Conservation (phyloP, 2,888 invertebrate genomes). For the Sphaeridia pumilis region DNA sequence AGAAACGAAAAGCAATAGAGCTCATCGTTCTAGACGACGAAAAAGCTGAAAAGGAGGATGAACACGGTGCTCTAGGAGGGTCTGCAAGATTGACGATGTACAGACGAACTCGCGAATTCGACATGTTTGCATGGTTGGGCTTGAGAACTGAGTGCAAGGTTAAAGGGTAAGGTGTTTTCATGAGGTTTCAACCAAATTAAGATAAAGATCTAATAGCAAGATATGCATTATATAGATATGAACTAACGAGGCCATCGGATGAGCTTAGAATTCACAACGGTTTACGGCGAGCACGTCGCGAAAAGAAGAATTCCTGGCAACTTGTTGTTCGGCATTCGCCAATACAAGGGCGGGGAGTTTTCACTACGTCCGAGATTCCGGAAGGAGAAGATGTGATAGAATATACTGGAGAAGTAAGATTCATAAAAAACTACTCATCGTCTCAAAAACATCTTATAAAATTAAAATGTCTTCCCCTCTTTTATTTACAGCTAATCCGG, state of each 20-base stretch:
- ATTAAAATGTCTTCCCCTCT: constrained; percentile 38
- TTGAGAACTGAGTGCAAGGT: constrained; percentile 64
- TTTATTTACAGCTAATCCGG: constrained; percentile 62
- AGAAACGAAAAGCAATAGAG: background rate
- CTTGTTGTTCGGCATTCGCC: constrained; percentile 66
- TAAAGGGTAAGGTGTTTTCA: background rate
- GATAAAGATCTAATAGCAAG: background rate
- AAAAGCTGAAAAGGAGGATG: constrained; percentile 25
- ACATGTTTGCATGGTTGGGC: constrained; percentile 95
- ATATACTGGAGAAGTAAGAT: constrained; percentile 63
- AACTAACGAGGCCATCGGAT: constrained; percentile 28
- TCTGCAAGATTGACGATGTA: constrained; percentile 69
- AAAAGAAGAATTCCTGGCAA: constrained; percentile 3
- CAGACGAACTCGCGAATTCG: constrained; percentile 48
- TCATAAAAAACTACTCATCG: too few species aligned
- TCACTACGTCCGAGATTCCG: constrained; percentile 86
- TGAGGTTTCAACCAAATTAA: constrained; percentile 41
- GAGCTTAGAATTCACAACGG: background rate
- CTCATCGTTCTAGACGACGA: background rate
- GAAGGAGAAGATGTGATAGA: constrained; percentile 70
- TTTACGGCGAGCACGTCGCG: constrained; percentile 1
- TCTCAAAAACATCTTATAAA: too few species aligned
- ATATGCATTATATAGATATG: constrained; percentile 35
- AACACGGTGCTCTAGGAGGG: constrained; percentile 51
- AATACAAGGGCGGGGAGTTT: constrained; percentile 88